A percentile compares a stretch with the other conserved stretches of the same genome.
phyloP scores from a whole-genome alignment of 2,797 vertebrate species.

The Phoeniculus purpureus region DNA sequence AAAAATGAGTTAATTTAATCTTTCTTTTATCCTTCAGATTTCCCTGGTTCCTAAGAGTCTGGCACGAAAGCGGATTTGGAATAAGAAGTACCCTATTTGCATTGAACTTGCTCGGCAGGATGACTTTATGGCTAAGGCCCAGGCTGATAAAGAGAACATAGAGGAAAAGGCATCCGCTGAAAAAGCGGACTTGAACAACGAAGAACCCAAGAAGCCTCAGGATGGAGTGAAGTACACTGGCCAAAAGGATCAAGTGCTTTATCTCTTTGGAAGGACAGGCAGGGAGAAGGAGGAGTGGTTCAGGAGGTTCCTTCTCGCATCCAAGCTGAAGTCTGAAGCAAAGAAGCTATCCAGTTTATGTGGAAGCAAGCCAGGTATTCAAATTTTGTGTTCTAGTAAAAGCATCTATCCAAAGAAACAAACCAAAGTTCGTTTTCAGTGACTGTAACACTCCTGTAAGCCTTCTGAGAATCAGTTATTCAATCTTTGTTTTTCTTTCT shows the following conservation, averaged over 20 bases:
- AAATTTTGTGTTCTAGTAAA: neutral
- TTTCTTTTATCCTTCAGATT: constrained; percentile 78
- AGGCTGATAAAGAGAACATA: constrained; percentile 78
- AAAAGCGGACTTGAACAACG: constrained; percentile 62
- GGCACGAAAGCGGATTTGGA: constrained; percentile 94
- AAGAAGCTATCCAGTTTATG: constrained; percentile 77
- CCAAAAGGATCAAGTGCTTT: constrained; percentile 86
- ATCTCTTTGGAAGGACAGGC: constrained; percentile 94
- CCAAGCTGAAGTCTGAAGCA: constrained; percentile 82
- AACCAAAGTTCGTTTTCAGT: neutral
- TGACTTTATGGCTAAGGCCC: constrained; percentile 93
- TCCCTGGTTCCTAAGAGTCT: constrained; percentile 88
- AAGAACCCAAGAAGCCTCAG: constrained; percentile 76
- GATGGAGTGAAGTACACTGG: constrained; percentile 65
- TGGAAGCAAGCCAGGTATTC: constrained; percentile 83
- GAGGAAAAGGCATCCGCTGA: constrained; percentile 76
- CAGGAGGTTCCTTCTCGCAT: constrained; percentile 85
- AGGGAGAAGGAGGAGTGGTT: constrained; percentile 98
- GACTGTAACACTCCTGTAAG: neutral
- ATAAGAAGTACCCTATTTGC: constrained; percentile 98
- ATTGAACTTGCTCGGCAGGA: constrained; percentile 91
- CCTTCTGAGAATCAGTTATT: neutral
- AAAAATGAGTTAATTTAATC: neutral
- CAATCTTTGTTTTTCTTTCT: neutral
- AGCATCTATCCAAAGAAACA: neutral